These are phyloP conservation scores for Bombus cullumanus DNA, from an alignment of 1,140 invertebrate genomes.

Conservation along the genomic window DNA sequence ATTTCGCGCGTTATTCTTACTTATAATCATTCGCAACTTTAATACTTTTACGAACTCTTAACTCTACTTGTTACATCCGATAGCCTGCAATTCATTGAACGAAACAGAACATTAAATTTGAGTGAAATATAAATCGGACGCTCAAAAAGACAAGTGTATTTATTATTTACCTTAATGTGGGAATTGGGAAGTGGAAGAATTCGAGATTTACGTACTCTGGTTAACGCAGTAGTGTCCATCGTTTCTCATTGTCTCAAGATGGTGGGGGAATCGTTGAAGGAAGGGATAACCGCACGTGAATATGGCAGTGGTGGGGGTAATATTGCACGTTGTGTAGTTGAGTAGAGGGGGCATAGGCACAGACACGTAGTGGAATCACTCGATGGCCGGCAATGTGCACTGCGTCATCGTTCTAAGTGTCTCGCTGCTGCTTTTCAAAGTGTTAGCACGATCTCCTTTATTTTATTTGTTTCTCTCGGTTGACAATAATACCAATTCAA, in stretches of 20 bases:
- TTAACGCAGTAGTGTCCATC: conserved; percentile 35
- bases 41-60: background rate
- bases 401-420: conserved; percentile 72
- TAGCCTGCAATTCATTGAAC: background rate
- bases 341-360: conserved; percentile 41
- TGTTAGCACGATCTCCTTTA: conserved; percentile 10
- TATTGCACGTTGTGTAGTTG: conserved; percentile 31
- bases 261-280: background rate
- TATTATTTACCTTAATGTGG: background rate
- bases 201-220: conserved; percentile 29
- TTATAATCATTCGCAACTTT: background rate
- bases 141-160: background rate
- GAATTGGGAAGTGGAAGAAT: background rate
- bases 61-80: background rate
- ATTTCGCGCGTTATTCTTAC: background rate
- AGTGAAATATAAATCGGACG: background rate
- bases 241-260: background rate
- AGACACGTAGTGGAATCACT: conserved; percentile 56
- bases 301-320: background rate
- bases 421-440: conserved; percentile 54
- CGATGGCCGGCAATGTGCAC: conserved; percentile 74
- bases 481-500: no score
- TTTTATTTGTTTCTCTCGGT: background rate
- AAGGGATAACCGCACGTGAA: conserved; percentile 40
- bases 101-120: background rate